These are phyloP conservation scores for Globodera ellingtonae DNA, from an alignment of 1,140 invertebrate species.

Conservation along the genomic window DNA sequence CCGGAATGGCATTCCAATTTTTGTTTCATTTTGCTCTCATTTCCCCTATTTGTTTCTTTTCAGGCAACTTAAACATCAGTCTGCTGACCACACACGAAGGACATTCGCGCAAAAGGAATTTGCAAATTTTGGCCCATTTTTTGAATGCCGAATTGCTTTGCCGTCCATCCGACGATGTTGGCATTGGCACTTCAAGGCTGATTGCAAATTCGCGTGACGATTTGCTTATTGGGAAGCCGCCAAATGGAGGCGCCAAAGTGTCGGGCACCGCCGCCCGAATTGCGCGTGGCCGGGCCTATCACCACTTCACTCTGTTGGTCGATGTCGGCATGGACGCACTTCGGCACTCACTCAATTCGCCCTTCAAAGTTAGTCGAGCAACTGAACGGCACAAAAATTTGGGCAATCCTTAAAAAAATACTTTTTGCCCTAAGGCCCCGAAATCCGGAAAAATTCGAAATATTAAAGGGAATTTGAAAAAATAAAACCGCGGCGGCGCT, in stretches of 20 bases:
- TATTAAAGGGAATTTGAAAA: too few species aligned
- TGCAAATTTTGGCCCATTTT: constrained; percentile 45
- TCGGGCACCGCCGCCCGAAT: constrained; percentile 64
- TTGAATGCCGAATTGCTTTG: constrained; percentile 48
- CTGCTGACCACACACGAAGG: constrained; percentile 55
- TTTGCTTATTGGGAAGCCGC: constrained; percentile 47
- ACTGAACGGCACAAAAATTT: too few species aligned
- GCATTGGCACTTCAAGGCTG: constrained; percentile 9
- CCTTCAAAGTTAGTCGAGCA: constrained; percentile 19
- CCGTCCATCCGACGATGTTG: neutral
- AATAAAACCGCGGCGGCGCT: too few species aligned
- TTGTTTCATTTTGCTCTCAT: neutral
- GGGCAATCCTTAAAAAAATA: too few species aligned
- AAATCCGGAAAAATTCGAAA: neutral
- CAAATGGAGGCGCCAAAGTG: constrained; percentile 50
- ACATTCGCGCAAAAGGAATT: constrained; percentile 56
- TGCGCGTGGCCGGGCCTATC: constrained; percentile 55
- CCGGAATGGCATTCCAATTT: too few species aligned
- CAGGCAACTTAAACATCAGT: constrained; percentile 59
- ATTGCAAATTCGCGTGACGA: constrained; percentile 52
- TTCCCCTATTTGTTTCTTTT: neutral
- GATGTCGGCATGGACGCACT: constrained; percentile 47
- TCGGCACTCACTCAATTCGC: constrained; percentile 46
- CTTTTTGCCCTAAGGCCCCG: too few species aligned
- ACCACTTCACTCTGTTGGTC: constrained; percentile 61